Percentiles rank a stretch among this genome's conserved stretches.
Conservation (phyloP, 2,113 vertebrate genomes). For the Glareola pratincola region DNA sequence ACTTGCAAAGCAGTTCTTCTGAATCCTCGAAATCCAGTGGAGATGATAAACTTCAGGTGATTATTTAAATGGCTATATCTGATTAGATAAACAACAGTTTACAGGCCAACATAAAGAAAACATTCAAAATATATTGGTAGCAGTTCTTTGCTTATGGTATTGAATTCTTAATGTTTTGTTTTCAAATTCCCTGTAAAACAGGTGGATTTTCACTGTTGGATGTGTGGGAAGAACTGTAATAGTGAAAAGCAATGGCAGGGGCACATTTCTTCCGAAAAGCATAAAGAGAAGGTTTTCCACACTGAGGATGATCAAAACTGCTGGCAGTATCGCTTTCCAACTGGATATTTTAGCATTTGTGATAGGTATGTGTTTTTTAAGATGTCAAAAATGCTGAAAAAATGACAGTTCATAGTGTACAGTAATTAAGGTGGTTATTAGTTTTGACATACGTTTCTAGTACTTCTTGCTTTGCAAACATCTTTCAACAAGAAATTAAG, state of each 20-base stretch:
- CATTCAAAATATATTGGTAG: background rate
- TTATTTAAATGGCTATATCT: background rate
- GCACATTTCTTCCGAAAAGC: constrained; percentile 97
- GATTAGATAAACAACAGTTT: background rate
- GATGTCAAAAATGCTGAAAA: background rate
- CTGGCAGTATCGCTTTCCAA: constrained; percentile 98
- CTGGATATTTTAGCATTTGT: constrained; percentile 90
- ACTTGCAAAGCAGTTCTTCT: background rate
- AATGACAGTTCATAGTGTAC: background rate
- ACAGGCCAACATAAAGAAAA: background rate
- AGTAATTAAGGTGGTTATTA: background rate
- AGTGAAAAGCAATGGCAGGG: constrained; percentile 99
- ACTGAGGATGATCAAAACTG: constrained; percentile 95
- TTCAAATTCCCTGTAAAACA: constrained; percentile 43
- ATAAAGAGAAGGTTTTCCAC: constrained; percentile 97
- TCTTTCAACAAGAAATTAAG: background rate
- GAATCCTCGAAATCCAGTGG: background rate
- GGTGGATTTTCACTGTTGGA: constrained; percentile 97
- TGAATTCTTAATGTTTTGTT: background rate
- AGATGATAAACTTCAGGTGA: background rate
- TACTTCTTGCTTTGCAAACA: background rate
- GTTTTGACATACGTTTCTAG: background rate
- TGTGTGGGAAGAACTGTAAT: constrained; percentile 98
- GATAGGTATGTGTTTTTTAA: constrained; percentile 79
- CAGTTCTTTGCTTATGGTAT: background rate